A percentile compares a stretch with the other conserved stretches of the same genome.
Conservation (phyloP, 2,888 invertebrate species). For the Caenorhabditis afra region DNA sequence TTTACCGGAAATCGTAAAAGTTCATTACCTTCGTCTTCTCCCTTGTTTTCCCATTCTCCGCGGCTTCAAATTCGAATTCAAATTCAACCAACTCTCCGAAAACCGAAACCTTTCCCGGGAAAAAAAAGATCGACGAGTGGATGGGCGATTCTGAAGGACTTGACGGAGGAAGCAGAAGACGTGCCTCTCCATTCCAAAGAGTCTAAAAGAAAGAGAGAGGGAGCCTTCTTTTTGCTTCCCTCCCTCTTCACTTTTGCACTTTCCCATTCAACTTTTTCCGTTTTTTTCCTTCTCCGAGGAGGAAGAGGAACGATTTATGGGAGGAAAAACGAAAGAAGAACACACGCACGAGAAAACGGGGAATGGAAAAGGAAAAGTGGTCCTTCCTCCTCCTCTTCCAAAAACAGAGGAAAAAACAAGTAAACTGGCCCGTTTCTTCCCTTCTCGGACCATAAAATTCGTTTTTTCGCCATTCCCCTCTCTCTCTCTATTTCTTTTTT, state of each 20-base stretch:
- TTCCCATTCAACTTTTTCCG: neutral
- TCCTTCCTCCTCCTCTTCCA: too few species aligned
- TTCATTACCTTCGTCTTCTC: neutral
- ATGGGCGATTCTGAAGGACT: too few species aligned
- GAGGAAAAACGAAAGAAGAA: conserved; percentile 5
- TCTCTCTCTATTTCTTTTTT: neutral
- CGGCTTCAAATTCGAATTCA: too few species aligned
- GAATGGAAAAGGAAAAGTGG: neutral
- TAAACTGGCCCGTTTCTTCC: conserved; percentile 7
- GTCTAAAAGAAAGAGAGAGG: too few species aligned
- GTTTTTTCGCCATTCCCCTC: conserved; percentile 1
- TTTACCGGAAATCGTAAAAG: conserved; percentile 20
- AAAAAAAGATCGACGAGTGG: too few species aligned
- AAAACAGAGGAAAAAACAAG: conserved; percentile 7
- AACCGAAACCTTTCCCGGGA: too few species aligned
- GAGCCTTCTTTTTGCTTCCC: neutral
- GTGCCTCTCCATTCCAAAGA: too few species aligned
- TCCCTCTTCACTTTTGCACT: conserved; percentile 16
- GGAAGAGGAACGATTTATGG: conserved; percentile 2
- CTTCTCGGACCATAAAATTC: conserved; percentile 27
- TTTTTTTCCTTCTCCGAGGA: neutral
- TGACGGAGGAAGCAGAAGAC: neutral
- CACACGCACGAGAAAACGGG: neutral
- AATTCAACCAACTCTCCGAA: too few species aligned
- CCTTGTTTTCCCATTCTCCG: neutral